Evolutionary conservation across 2,113 vertebrate species (phyloP), one percentile per base, ranked within the genome.

Genomic region (Sinocyclocheilus anshuiensis): DNA sequence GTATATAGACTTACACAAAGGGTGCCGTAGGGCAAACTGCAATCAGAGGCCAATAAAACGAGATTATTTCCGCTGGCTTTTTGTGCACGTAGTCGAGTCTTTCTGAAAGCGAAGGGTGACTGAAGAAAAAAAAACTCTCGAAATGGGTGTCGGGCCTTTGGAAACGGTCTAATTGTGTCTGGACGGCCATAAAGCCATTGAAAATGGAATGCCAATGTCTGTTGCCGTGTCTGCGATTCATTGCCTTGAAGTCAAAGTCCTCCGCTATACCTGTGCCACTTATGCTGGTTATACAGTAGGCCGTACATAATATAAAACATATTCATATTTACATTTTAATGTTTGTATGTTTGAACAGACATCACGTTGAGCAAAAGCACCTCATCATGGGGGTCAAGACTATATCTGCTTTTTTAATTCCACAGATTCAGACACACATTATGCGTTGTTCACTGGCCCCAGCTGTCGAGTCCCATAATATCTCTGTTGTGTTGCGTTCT

Each of bases 181-280:
- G 95, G 95, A 97, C 95, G 95, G 96, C 95, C 94, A 95, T 98
- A 99, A 99, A 99, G 94, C 96, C 95, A 98, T 98, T 97, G 95
- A 96, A 94, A 90, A 89, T 90, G 94, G 93, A 96, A 96, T 96
- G 95, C 95, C 96, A 97, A 96, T 97, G 95, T 94, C 95, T 95
- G 95, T 94, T 95, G 95, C 90, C 95, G 95, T 94, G 95, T 94
- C 92, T 91, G 93, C 93, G 94, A 95, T 92, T 96, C 96, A 97
- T 96, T 94, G 94, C 94, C 89, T 93, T 97, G 95, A 96, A 95
- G 96, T 96, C 92, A 93, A 91, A 93, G 92, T 95, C 93, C 92
- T 96, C 94, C 96, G 93, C 94, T 93, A 95, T 96, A 97, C 96
- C 95, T 96, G 95, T 95, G 96, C 97, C 96, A 92, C 94, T 94